Percentiles rank a stretch among this genome's conserved stretches.
Conservation (phyloP, 2,797 vertebrate species). For the Argyrosomus regius region DNA sequence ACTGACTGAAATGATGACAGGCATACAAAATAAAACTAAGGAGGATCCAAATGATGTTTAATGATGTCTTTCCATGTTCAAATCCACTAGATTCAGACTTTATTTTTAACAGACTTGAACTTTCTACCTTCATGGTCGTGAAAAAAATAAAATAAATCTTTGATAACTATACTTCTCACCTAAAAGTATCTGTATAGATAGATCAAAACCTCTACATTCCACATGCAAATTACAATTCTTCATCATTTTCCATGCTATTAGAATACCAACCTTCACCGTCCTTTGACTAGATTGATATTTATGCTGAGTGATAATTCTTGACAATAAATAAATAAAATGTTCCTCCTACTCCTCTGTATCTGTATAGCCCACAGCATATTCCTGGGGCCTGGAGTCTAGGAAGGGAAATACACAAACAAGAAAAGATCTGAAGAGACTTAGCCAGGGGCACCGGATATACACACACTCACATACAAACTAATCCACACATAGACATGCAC, state of each 20-base stretch:
- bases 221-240: conserved; percentile 3
- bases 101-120: background rate
- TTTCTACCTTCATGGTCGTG: background rate
- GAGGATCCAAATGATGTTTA: background rate
- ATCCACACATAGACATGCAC: conserved; percentile 23
- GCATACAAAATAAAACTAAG: background rate
- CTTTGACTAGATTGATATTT: conserved; percentile 92
- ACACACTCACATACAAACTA: conserved; percentile 23
- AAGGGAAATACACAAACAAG: conserved; percentile 82
- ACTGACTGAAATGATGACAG: background rate
- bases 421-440: conserved; percentile 82
- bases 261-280: conserved; percentile 84
- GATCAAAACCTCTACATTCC: conserved; percentile 34
- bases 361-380: conserved; percentile 91
- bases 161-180: background rate
- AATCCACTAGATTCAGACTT: background rate
- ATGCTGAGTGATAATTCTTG: conserved; percentile 90
- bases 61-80: background rate
- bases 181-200: background rate
- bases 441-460: conserved; percentile 78
- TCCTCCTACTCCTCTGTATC: conserved; percentile 84
- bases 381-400: conserved; percentile 85
- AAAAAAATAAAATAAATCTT: background rate
- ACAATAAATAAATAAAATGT: conserved; percentile 95
- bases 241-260: conserved; percentile 56